Evolutionary conservation across 2,113 vertebrate species (phyloP), one percentile per base, ranked within the genome.

Genomic region (Lutjanus erythropterus): DNA sequence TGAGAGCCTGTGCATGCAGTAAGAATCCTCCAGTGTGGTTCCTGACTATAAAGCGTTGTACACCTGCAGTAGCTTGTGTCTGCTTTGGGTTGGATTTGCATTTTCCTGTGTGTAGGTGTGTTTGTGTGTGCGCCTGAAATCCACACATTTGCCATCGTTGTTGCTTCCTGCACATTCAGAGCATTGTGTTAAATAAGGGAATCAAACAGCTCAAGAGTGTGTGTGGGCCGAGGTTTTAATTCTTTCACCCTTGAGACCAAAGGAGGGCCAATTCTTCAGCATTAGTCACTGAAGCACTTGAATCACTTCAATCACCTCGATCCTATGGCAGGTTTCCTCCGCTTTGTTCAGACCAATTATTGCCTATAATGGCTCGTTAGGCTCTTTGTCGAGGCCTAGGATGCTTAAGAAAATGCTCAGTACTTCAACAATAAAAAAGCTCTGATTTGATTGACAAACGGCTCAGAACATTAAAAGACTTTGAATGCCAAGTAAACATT

Each of bases 331-430:
- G 42, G 53, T 59, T 72, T 75, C 71, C 60, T 75, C 60, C 18
- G 39, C 64, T 77, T 49, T 72, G 50, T 78, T 69, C 69, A 31
- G 25, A 67, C 64, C 70, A 68, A 86, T 91, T 75, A 89, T 44
- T 21, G n/a, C 10, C 71, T 67, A 23, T 62, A 75, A 75, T 42
- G 61, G 73, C 39, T 83, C 62, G 33, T 84, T 72, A 61, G 49
- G n/a, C 55, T 84, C 75, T 78, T 71, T 68, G 56, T 70, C n/a
- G 69, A 29, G 5, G 58, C 44, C 35, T 15, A 64, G 39, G 61
- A 73, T 16, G 60, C 59, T 84, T 9, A 31, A 61, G 52, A 66
- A 71, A 33, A 50, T 3, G 41, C 29, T 42, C 23, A 60, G 39
- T 21, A 7, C 61, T 47, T 27, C 9, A 79, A 50, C 31, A 41